phyloP scores from a whole-genome alignment of 2,888 invertebrate genomes.

The Hydrotaea diabolus region DNA sequence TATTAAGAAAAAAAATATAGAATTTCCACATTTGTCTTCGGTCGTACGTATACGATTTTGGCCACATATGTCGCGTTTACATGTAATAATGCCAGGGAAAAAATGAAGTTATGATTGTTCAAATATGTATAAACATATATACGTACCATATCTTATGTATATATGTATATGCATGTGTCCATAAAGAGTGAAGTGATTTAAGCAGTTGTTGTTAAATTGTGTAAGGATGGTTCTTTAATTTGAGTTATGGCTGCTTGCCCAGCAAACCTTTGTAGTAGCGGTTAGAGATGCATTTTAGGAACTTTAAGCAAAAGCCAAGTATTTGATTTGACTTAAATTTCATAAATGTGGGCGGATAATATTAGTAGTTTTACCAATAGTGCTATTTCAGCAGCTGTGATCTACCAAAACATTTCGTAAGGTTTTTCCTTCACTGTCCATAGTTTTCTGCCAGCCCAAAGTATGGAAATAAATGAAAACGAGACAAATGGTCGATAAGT shows the following conservation, averaged over 20 bases:
- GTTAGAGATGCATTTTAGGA: no score
- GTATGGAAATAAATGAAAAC: no score
- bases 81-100: constrained; percentile 18
- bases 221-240: neutral
- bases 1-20: neutral
- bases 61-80: constrained; percentile 55
- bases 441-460: no score
- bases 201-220: neutral
- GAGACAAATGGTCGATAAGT: no score
- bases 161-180: neutral
- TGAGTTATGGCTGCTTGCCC: neutral
- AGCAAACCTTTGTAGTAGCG: neutral
- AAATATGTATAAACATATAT: neutral
- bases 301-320: no score
- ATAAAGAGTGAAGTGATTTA: constrained; percentile 1
- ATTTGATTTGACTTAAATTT: no score
- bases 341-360: no score
- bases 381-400: no score
- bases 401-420: no score
- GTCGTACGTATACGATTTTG: constrained; percentile 11
- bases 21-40: constrained; percentile 14
- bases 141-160: neutral
- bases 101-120: constrained; percentile 25
- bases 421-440: no score
- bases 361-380: no score